Evolutionary conservation across 2,113 vertebrate genomes (phyloP).

Genomic region (Solenodon paradoxus): DNA sequence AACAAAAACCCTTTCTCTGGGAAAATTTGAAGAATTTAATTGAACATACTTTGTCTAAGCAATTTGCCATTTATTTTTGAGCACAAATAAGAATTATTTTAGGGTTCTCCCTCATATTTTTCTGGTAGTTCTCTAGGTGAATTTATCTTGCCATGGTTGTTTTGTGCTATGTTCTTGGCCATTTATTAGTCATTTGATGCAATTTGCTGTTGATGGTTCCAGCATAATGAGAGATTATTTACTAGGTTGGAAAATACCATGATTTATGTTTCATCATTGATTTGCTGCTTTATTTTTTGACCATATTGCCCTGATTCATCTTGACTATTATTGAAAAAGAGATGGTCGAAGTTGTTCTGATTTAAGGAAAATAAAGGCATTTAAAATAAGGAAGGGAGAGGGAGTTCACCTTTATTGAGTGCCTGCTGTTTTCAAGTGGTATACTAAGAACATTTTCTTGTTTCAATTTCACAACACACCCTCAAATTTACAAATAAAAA

Average conservation of each 20-base stretch:
- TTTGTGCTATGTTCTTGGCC: neutral
- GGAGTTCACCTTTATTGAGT: neutral
- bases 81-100: conserved; percentile 1
- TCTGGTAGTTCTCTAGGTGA: neutral
- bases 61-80: conserved; percentile 26
- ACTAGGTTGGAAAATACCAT: neutral
- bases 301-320: neutral
- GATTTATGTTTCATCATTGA: conserved; percentile 11
- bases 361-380: conserved; percentile 3
- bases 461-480: neutral
- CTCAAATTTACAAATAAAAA: too few relatives aligned
- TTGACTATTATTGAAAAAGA: neutral
- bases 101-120: neutral
- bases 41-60: conserved; percentile 22
- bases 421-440: neutral
- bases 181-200: conserved; percentile 23
- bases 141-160: neutral
- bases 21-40: conserved; percentile 27
- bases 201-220: neutral
- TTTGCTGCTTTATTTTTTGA: conserved; percentile 28
- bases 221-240: neutral
- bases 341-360: neutral
- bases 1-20: conserved; percentile 58
- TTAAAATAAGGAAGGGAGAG: conserved; percentile 5
- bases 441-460: neutral